Evolutionary conservation across 2,888 invertebrate genomes (phyloP).

Genomic region (Mythimna albipuncta): DNA sequence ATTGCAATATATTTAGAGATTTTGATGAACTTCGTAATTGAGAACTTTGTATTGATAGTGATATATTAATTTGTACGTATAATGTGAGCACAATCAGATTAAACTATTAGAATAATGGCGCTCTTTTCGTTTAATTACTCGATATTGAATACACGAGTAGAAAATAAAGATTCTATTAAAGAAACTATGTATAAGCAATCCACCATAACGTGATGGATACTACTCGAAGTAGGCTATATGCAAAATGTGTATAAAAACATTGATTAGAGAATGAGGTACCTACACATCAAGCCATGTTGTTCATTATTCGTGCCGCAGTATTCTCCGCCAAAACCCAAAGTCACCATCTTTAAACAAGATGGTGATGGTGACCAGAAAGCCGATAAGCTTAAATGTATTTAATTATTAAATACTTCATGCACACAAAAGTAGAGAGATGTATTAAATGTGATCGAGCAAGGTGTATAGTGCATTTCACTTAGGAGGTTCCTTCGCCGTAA

Average conservation of each 20-base stretch:
- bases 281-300: too few species aligned
- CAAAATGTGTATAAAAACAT: neutral
- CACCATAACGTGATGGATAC: conserved; percentile 1
- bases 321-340: too few species aligned
- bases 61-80: conserved; percentile 3
- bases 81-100: conserved; percentile 8
- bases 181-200: neutral
- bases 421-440: too few species aligned
- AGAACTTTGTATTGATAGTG: neutral
- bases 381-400: neutral
- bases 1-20: conserved; percentile 7
- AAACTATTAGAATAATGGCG: conserved; percentile 16
- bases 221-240: neutral
- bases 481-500: too few species aligned
- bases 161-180: neutral
- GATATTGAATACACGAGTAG: conserved; percentile 5
- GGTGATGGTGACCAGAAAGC: neutral
- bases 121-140: conserved; percentile 7
- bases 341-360: too few species aligned
- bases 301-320: too few species aligned
- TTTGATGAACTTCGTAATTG: conserved; percentile 13
- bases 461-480: too few species aligned
- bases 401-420: too few species aligned
- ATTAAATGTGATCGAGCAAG: too few species aligned
- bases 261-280: neutral